Percentiles rank a stretch among this genome's conserved stretches.
Evolutionary conservation across 2,888 invertebrate species (phyloP).

Genomic region (Drosophila tripunctata): DNA sequence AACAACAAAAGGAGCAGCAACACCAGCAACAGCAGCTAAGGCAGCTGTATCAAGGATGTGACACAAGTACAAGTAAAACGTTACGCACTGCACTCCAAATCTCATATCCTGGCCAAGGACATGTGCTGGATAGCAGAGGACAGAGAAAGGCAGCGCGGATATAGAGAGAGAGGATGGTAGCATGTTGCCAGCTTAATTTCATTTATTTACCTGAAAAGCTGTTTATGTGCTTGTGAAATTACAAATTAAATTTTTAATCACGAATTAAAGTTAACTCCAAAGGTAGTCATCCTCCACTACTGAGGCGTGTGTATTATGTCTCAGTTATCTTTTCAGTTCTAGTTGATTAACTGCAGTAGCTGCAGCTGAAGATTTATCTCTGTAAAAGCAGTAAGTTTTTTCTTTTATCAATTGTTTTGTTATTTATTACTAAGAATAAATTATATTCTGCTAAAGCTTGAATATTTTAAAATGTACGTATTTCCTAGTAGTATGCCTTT

Average conservation of each 20-base stretch:
- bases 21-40: conserved; percentile 1
- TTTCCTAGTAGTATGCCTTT: too few relatives aligned
- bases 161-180: too few relatives aligned
- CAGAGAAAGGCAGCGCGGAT: background rate
- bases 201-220: conserved; percentile 76
- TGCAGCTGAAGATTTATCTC: conserved; percentile 4
- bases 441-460: too few relatives aligned
- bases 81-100: conserved; percentile 30
- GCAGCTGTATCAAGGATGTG: conserved; percentile 39
- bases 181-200: conserved; percentile 69
- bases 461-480: too few relatives aligned
- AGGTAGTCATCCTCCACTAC: conserved; percentile 27
- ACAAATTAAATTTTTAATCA: conserved; percentile 80
- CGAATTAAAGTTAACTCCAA: conserved; percentile 44
- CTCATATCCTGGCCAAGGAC: conserved; percentile 38
- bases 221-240: conserved; percentile 77
- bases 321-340: conserved; percentile 61
- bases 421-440: too few relatives aligned
- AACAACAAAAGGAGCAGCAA: conserved; percentile 2
- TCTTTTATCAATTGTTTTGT: too few relatives aligned
- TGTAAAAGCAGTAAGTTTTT: too few relatives aligned
- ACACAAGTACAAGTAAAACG: conserved; percentile 21
- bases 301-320: conserved; percentile 14
- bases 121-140: conserved; percentile 22
- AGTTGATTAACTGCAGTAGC: conserved; percentile 67